These are phyloP conservation scores for Lerema accius DNA, from an alignment of 1,140 invertebrate genomes.

Conservation along the genomic window DNA sequence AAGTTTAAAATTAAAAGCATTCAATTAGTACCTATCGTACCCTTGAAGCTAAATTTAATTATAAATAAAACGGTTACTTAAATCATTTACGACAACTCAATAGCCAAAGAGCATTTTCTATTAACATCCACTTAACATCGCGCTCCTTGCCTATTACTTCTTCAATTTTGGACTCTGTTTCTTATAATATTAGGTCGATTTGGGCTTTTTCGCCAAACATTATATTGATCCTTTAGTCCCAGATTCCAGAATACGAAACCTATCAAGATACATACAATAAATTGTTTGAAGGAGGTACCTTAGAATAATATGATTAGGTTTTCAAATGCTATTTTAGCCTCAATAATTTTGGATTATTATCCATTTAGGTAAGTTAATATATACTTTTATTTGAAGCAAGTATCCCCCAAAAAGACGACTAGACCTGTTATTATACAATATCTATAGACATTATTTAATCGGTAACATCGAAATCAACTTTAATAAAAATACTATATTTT, in stretches of 20 bases:
- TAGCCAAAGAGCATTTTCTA: conserved; percentile 24
- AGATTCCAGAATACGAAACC: conserved; percentile 13
- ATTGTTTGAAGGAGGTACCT: too few relatives aligned
- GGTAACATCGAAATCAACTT: too few relatives aligned
- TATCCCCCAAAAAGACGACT: too few relatives aligned
- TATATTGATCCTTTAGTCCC: conserved; percentile 18
- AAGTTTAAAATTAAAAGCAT: background rate
- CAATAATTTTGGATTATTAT: too few relatives aligned
- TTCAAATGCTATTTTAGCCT: too few relatives aligned
- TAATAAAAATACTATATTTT: too few relatives aligned
- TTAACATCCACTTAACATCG: conserved; percentile 13
- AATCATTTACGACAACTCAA: conserved; percentile 5
- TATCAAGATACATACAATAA: background rate
- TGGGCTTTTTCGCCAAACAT: background rate
- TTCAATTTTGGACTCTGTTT: background rate
- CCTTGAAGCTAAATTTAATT: conserved; percentile 1
- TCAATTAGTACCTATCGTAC: background rate
- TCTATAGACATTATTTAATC: too few relatives aligned
- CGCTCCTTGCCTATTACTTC: background rate
- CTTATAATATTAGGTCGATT: background rate
- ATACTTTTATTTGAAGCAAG: too few relatives aligned
- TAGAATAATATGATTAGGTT: too few relatives aligned
- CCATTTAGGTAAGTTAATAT: too few relatives aligned
- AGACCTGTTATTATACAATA: too few relatives aligned
- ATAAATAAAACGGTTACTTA: conserved; percentile 11